Evolutionary conservation across 2,888 invertebrate genomes (phyloP).

Genomic region (Sussaba pulchella): DNA sequence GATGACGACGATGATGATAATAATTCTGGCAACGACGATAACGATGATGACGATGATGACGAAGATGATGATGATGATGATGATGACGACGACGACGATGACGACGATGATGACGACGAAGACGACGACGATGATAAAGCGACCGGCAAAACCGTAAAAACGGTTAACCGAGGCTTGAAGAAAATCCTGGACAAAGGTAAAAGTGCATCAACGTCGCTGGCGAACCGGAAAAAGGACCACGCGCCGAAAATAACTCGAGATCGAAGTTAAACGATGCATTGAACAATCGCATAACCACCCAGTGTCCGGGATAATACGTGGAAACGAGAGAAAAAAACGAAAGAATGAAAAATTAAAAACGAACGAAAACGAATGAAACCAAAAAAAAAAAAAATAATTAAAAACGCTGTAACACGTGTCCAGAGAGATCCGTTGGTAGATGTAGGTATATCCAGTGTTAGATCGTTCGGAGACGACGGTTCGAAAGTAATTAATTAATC

Average conservation of each 20-base stretch:
- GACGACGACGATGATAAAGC: conserved; percentile 72
- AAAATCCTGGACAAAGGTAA: conserved; percentile 81
- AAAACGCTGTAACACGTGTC: conserved; percentile 58
- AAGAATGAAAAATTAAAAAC: no score
- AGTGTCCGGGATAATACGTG: conserved; percentile 55
- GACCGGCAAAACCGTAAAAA: conserved; percentile 57
- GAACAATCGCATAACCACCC: conserved; percentile 47
- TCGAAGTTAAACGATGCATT: conserved; percentile 48
- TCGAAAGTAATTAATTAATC: conserved; percentile 52
- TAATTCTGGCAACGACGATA: conserved; percentile 82
- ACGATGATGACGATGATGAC: conserved; percentile 80
- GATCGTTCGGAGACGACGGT: conserved; percentile 64
- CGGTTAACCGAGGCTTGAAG: conserved; percentile 73
- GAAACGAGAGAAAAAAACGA: conserved; percentile 61
- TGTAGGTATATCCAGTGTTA: conserved; percentile 69
- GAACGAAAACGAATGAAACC: no score
- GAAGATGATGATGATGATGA: conserved; percentile 82
- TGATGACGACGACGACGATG: conserved; percentile 80
- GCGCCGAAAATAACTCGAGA: conserved; percentile 51
- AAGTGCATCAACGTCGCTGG: conserved; percentile 77
- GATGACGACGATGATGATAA: conserved; percentile 86
- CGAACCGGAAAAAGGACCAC: conserved; percentile 51
- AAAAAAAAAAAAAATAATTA: no score
- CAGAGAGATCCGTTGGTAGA: conserved; percentile 64
- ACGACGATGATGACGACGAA: conserved; percentile 84